Conservation (phyloP, 2,797 vertebrate species). For the Gastrophryne carolinensis region DNA sequence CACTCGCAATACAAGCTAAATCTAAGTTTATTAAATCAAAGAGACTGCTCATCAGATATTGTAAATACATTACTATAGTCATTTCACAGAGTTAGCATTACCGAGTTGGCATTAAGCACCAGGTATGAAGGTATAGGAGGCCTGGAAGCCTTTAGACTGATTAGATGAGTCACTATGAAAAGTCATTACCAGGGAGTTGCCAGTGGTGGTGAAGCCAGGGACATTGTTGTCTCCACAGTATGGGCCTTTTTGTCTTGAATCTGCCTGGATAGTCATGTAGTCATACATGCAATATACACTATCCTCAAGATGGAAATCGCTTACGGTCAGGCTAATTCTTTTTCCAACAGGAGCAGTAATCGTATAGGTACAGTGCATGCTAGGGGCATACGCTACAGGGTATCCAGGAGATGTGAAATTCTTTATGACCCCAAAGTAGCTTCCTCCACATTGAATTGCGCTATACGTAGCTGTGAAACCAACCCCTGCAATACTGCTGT, state of each 20-base stretch:
- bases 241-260: not conserved
- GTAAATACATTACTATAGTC: too few species aligned
- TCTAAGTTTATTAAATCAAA: too few species aligned
- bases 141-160: not conserved
- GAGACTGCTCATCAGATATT: too few species aligned
- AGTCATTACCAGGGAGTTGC: not conserved
- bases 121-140: not conserved
- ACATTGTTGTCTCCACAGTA: not conserved
- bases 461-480: too few species aligned
- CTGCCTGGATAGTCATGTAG: not conserved
- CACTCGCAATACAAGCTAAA: too few species aligned
- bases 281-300: not conserved
- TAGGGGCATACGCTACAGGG: not conserved
- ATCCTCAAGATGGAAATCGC: not conserved
- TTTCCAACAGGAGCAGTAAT: constrained; percentile 24
- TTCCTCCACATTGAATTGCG: constrained; percentile 64
- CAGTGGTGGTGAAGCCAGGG: not conserved
- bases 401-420: constrained; percentile 52
- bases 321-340: not conserved
- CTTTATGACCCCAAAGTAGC: constrained; percentile 55
- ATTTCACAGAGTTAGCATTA: too few species aligned
- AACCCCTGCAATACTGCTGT: too few species aligned
- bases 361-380: constrained; percentile 13
- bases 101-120: too few species aligned
- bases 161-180: not conserved